Evolutionary conservation across 2,797 vertebrate genomes (phyloP).

Genomic region (Lophius americanus): DNA sequence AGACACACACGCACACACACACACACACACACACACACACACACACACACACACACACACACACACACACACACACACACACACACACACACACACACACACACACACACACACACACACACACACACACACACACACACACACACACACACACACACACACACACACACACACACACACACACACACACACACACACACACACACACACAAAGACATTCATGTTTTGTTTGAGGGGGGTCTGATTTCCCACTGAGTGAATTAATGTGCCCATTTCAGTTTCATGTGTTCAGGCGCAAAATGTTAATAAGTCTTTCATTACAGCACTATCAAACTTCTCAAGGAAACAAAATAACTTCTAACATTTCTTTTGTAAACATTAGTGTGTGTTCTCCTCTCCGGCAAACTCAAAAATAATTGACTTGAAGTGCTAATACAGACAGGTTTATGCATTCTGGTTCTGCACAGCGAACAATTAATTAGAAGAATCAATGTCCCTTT

Average conservation of each 20-base stretch:
- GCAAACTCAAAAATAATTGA: conserved; percentile 90
- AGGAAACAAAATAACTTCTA: conserved; percentile 82
- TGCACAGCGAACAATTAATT: conserved; percentile 96
- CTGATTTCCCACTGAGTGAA: conserved; percentile 76
- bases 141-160: conserved; percentile 8
- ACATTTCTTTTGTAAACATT: conserved; percentile 81
- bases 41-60: conserved; percentile 26
- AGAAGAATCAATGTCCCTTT: conserved; percentile 99
- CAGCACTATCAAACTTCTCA: conserved; percentile 78
- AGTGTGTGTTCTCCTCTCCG: conserved; percentile 82
- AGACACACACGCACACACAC: conserved; percentile 15
- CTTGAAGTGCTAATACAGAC: conserved; percentile 88
- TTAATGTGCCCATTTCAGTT: conserved; percentile 76
- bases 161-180: conserved; percentile 16
- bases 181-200: conserved; percentile 17
- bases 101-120: conserved; percentile 30
- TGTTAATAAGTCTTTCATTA: conserved; percentile 81
- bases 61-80: conserved; percentile 18
- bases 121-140: conserved; percentile 6
- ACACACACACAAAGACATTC: conserved; percentile 32
- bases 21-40: conserved; percentile 18
- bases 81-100: conserved; percentile 16
- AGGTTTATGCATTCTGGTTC: conserved; percentile 92
- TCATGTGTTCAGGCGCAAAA: conserved; percentile 67
- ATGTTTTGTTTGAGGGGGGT: conserved; percentile 68